Percentiles rank a stretch among this genome's conserved stretches.
phyloP scores from a whole-genome alignment of 1,140 invertebrate species.

The Microplitis mediator region DNA sequence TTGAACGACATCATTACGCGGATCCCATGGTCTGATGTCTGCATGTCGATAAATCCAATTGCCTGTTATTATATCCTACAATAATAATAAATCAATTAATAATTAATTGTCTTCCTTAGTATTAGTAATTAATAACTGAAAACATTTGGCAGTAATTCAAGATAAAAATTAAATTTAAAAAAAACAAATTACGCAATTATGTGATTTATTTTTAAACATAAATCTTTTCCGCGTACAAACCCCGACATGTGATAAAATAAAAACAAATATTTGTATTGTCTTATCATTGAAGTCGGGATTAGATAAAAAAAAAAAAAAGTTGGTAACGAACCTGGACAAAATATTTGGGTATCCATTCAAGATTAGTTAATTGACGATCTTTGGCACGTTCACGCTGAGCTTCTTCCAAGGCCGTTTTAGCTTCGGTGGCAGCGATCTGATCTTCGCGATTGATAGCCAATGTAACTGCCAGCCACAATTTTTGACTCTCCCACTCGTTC shows the following conservation, averaged over 20 bases:
- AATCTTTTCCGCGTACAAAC: no score
- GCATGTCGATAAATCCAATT: slow-evolving; percentile 81
- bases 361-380: slow-evolving; percentile 68
- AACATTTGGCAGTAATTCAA: no score
- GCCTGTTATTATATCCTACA: slow-evolving; percentile 66
- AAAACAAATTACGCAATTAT: no score
- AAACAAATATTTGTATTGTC: no score
- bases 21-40: slow-evolving; percentile 81
- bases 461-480: slow-evolving; percentile 84
- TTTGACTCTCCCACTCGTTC: slow-evolving; percentile 82
- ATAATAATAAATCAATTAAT: slow-evolving; percentile 9
- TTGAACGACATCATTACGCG: slow-evolving; percentile 79
- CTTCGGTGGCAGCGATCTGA: slow-evolving; percentile 80
- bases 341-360: slow-evolving; percentile 72
- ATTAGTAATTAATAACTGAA: no score
- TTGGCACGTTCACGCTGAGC: slow-evolving; percentile 76
- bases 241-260: no score
- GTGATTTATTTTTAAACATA: no score
- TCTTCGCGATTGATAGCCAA: slow-evolving; percentile 81
- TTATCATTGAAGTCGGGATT: not conserved
- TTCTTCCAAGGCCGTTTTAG: slow-evolving; percentile 88
- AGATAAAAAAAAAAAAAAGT: slow-evolving; percentile 29
- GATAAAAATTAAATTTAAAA: no score
- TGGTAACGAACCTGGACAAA: slow-evolving; percentile 69
- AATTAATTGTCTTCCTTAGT: slow-evolving; percentile 1